Percentiles rank a stretch among this genome's conserved stretches.
phyloP scores from a whole-genome alignment of 2,797 vertebrate species.

The Prunella strophiata region DNA sequence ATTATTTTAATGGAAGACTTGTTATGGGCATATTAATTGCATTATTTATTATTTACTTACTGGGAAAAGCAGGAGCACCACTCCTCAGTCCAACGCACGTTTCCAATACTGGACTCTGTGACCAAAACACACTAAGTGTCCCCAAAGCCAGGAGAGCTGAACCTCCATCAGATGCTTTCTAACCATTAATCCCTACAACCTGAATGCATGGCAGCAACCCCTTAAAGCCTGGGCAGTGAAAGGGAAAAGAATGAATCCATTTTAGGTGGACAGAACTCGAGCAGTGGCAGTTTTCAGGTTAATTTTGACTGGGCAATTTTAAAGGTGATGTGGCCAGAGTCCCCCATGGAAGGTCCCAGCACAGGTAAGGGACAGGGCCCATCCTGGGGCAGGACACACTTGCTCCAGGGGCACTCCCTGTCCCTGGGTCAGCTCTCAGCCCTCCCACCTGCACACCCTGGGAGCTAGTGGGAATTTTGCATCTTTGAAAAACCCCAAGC shows the following conservation, averaged over 20 bases:
- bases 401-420: not conserved
- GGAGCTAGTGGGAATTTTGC: not conserved
- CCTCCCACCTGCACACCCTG: not conserved
- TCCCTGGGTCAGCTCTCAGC: not conserved
- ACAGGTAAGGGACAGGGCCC: not conserved
- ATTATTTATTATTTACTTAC: not conserved
- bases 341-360: fast-evolving
- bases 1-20: not conserved
- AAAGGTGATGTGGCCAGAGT: not conserved
- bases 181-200: no score
- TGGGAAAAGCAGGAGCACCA: not conserved
- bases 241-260: not conserved
- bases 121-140: not conserved
- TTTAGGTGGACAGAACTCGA: not conserved
- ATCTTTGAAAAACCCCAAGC: not conserved
- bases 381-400: fast-evolving
- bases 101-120: not conserved
- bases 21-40: not conserved
- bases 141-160: not conserved
- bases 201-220: fast-evolving
- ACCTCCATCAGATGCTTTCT: not conserved
- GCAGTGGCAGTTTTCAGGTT: not conserved
- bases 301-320: not conserved
- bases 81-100: not conserved
- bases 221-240: not conserved